Base-by-base conservation (phyloP, 2,888 invertebrate species). In the Schizotus pectinicornis region DNA sequence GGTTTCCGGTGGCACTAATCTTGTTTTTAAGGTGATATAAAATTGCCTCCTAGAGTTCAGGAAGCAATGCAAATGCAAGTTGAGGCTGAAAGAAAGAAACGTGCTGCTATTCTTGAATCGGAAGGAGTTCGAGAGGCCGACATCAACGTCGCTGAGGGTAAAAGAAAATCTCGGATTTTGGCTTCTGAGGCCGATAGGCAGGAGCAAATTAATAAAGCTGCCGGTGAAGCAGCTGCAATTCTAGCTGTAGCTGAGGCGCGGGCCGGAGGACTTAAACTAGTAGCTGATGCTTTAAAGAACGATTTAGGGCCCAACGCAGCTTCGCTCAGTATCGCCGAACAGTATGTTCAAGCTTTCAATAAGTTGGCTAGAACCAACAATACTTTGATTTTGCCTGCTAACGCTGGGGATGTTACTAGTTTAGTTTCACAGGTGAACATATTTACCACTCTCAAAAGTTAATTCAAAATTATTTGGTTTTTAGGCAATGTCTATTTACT, bases 61-160 rank as follows among this genome's bases (percentile, higher is more conserved):
- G 98, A 98, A 79, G 99, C 99, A 0, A 99, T 99, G 99, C 99
- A 99, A 80, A 98, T 98, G 97, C 99, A 99, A 83, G 99, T 99
- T 0, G 98, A 99, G 81, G 99, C 99, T 0, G 99, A 99, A 79
- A 82, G 99, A 51, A 90, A 91, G 74, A 99, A 99, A 78, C 84
- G 99, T 65, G 99, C 99, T 0, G 92, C 95, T 9, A 93, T 99
- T 73, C 83, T 99, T 63, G 98, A 99, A 78, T 98, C 98, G 0
- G 99, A 99, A 82, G 98, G 98, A 76, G 85, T 89, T 7, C 83
- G 94, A 22, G 91, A 91, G 65, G 93, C 94, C 0, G 95, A 98
- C 64, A 96, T 99, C 56, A 99, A 99, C 80, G 92, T 97, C 5
- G 99, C 99, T 0, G 96, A 98, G 80, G 99, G 99, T 74, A 92